These are phyloP conservation scores for Xiphorhynchus erythropygius DNA, from an alignment of 2,797 vertebrate species.

Conservation along the genomic window DNA sequence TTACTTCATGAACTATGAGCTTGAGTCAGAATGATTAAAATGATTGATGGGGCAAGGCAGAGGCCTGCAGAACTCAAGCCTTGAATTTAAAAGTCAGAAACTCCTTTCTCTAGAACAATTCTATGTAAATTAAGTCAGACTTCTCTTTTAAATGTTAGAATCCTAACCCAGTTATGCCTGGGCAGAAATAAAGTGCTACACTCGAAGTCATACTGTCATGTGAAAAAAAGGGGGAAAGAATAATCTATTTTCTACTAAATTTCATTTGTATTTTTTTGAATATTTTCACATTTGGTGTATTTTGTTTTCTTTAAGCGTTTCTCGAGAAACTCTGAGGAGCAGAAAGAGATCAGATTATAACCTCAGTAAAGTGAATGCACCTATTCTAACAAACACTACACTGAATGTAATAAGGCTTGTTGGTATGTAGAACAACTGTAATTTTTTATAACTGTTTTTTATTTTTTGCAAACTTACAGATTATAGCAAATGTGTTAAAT, in stretches of 20 bases:
- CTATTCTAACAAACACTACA: slow-evolving; percentile 97
- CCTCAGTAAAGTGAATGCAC: slow-evolving; percentile 91
- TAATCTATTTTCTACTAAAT: not conserved
- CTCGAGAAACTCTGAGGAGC: slow-evolving; percentile 91
- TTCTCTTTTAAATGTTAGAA: not conserved
- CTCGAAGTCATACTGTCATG: not conserved
- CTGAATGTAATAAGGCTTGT: slow-evolving; percentile 96
- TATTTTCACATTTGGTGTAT: not conserved
- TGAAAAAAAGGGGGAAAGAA: not conserved
- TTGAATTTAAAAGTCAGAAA: not conserved
- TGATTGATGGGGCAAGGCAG: not conserved
- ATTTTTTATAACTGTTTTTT: not conserved
- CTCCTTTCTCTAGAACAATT: not conserved
- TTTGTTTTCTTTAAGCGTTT: slow-evolving; percentile 77
- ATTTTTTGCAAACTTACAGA: not conserved
- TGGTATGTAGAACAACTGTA: slow-evolving; percentile 82
- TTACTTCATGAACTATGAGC: not conserved
- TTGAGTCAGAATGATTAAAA: not conserved
- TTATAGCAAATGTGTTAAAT: not conserved
- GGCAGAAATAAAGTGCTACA: not conserved
- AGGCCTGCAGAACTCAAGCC: not conserved
- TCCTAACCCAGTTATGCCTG: not conserved
- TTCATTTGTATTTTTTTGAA: not conserved
- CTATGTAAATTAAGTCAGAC: not conserved
- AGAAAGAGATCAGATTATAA: slow-evolving; percentile 95